Base-by-base conservation (phyloP, 2,888 invertebrate genomes). In the Choreutis nemorana region DNA sequence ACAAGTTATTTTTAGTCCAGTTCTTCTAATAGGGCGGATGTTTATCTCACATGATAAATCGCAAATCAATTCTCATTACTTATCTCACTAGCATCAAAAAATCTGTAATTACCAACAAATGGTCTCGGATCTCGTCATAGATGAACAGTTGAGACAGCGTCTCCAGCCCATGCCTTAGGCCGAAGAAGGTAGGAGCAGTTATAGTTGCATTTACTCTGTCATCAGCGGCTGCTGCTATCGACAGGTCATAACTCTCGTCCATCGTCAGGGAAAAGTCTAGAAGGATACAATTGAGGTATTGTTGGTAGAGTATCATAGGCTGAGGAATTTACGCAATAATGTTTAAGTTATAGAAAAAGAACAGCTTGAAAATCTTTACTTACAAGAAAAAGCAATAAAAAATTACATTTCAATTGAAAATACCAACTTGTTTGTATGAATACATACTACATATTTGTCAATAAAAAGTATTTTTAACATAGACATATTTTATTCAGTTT, bases 111-210 rank as follows among this genome's bases (percentile, higher is more conserved):
- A 81, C 80, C 59, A 83, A 64, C 26, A 87, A 46, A 44, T 84
- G 77, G 26, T 81, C 70, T 26, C 81, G 67, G 26, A 87, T 64
- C 35, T 87, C 84, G 42, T 90, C 87, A 39, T 75, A 87, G 3
- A 88, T 80, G 21, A 89, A 82, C 12, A 89, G 58, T 47, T 89
- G 89, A 1, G 80, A 68, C 3, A 89, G 60, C 0, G 89, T 87
- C 62, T 89, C 88, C 27, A 89, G 45, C 1, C 81, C 89, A 45
- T 89, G 81, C 3, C 88, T 71, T 1, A 83, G 70, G 0, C 90
- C 90, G 48, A 87, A 89, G 59, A 84, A 88, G 2, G 78, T 83
- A 3, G 66, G 55, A 1, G 85, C 84, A 1, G 44, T 54, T 30
- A 90, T 80, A 1, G 75, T 78, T 0, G 81, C 84, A 31, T 81